phyloP scores from a whole-genome alignment of 2,113 vertebrate genomes.

The Leptobrachium leishanense region DNA sequence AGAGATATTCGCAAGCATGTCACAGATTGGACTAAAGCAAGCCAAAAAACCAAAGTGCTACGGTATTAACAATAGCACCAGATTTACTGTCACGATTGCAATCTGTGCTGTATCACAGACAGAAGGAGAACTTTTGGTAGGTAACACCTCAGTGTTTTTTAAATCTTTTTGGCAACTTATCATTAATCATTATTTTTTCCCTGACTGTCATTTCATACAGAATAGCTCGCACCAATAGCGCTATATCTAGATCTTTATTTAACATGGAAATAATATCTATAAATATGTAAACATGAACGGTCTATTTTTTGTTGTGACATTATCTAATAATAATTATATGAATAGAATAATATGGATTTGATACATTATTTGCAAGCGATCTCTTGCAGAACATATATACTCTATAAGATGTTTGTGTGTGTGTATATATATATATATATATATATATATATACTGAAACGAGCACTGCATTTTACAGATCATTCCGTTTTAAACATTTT shows the following conservation, averaged over 20 bases:
- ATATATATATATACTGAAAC: no score
- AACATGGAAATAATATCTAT: not conserved
- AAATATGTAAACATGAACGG: no score
- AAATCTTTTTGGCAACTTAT: conserved; percentile 85
- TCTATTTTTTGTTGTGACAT: no score
- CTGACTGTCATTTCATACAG: conserved; percentile 81
- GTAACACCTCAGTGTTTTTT: conserved; percentile 86
- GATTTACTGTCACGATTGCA: conserved; percentile 90
- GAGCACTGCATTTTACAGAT: no score
- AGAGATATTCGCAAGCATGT: conserved; percentile 88
- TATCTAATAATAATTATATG: no score
- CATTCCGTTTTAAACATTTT: no score
- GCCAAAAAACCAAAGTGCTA: conserved; percentile 87
- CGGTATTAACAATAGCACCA: conserved; percentile 88
- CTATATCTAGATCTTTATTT: conserved; percentile 46
- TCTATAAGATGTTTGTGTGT: no score
- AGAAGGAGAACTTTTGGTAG: conserved; percentile 88
- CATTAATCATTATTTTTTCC: conserved; percentile 81
- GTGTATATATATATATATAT: no score
- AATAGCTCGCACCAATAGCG: conserved; percentile 66
- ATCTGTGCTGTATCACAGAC: conserved; percentile 88
- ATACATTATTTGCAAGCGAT: no score
- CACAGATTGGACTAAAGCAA: conserved; percentile 86
- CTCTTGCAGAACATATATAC: no score
- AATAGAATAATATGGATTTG: no score